Evolutionary conservation across 2,888 invertebrate species (phyloP).

Genomic region (Conistra vaccinii): DNA sequence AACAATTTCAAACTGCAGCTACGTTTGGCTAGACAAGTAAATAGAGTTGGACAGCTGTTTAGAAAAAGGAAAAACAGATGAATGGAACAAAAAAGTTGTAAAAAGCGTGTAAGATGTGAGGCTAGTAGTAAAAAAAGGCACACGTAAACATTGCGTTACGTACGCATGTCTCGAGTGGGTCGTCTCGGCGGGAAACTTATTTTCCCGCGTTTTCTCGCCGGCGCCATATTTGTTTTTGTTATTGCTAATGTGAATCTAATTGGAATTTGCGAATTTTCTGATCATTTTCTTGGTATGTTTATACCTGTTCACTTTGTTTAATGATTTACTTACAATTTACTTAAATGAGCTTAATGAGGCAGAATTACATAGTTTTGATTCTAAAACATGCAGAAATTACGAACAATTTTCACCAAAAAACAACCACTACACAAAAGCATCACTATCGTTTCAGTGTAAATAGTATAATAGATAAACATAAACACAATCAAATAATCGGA

Average conservation of each 20-base stretch:
- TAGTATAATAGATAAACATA: slow-evolving; percentile 62
- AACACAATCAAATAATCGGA: slow-evolving; percentile 74
- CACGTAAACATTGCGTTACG: slow-evolving; percentile 84
- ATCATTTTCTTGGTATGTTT: neutral
- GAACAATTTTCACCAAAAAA: slow-evolving; percentile 8
- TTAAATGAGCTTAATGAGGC: neutral
- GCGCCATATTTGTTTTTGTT: slow-evolving; percentile 79
- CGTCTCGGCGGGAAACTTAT: slow-evolving; percentile 87
- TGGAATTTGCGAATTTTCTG: slow-evolving; percentile 72
- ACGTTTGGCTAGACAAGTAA: slow-evolving; percentile 42
- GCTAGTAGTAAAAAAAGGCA: slow-evolving; percentile 65
- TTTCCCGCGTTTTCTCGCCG: slow-evolving; percentile 87
- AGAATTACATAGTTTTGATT: neutral
- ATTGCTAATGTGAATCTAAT: slow-evolving; percentile 82
- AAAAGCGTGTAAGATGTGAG: slow-evolving; percentile 57
- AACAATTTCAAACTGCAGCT: slow-evolving; percentile 27
- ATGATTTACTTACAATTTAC: too few relatives aligned
- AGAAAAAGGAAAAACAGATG: slow-evolving; percentile 57
- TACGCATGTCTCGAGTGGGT: slow-evolving; percentile 85
- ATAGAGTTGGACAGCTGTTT: slow-evolving; percentile 44
- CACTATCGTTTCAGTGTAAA: slow-evolving; percentile 38
- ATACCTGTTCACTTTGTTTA: neutral
- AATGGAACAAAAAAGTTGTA: slow-evolving; percentile 58
- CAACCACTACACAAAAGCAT: slow-evolving; percentile 37
- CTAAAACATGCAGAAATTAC: neutral